phyloP scores from a whole-genome alignment of 2,113 vertebrate genomes.

The Anguilla japonica region DNA sequence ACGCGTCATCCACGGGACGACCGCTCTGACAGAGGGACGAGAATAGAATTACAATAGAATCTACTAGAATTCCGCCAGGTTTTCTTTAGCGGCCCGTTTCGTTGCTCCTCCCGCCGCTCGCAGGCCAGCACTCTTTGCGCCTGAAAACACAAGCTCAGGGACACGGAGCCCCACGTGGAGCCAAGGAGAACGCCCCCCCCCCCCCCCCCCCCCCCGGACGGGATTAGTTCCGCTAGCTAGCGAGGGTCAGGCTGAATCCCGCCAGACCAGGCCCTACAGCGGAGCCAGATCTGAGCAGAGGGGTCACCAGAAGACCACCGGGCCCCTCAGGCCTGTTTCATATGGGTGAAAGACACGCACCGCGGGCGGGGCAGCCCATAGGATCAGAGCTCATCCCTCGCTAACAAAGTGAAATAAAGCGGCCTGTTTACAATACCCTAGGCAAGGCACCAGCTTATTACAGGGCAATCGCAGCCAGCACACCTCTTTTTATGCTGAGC shows the following conservation, averaged over 20 bases:
- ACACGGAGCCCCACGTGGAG: not conserved
- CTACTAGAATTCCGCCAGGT: too few relatives aligned
- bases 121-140: too few relatives aligned
- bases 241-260: not conserved
- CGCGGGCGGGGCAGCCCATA: too few relatives aligned
- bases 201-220: not conserved
- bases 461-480: not conserved
- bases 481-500: not conserved
- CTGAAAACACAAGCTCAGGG: not conserved
- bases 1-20: not conserved
- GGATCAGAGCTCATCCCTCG: too few relatives aligned
- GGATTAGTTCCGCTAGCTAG: not conserved
- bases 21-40: not conserved
- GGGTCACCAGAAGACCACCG: too few relatives aligned
- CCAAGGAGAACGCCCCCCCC: not conserved
- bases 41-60: not conserved
- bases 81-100: too few relatives aligned
- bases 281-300: too few relatives aligned
- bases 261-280: not conserved
- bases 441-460: not conserved
- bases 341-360: too few relatives aligned
- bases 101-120: too few relatives aligned
- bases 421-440: not conserved
- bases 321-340: too few relatives aligned
- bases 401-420: too few relatives aligned